Evolutionary conservation across 2,888 invertebrate species (phyloP), one percentile per base, ranked within the genome.

Genomic region (Cylloceria caligata): DNA sequence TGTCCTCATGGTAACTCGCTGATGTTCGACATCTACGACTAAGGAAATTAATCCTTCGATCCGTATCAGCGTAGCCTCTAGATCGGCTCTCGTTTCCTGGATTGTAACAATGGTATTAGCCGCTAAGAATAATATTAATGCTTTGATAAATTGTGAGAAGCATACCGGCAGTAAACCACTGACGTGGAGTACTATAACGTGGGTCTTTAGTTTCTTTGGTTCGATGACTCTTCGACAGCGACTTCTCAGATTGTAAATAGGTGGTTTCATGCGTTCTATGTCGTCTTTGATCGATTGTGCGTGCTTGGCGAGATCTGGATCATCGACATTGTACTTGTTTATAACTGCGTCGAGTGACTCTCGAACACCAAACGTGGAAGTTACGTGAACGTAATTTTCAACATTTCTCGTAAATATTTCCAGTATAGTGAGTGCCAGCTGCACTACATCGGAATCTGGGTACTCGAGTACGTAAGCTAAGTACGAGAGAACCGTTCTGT

Each of bases 1-100:
- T n/a, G 93, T 92, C 71, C 93, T 90, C 90, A 93, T 93, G n/a
- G 93, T 93, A 62, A 92, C 93, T 74, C 93, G 88, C 64, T 93
- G 93, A 86, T 93, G 93, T 85, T 93, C 92, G 11, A 93, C 93
- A 82, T 93, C 93, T 9, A 93, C 90, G 19, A 93, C 93, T 27
- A 93, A 87, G 4, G 93, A 93, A 71, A 93, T 88, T 30, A 93
- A 87, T 73, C 93, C 93, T 84, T 92, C 91, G 60, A 93, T 90
- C 84, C 92, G 90, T 79, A 93, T 91, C 71, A 93, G 85, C 71
- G 90, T 91, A 60, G 88, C 88, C 86, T 93, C 93, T 74, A 93
- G 86, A 34, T 92, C 93, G 42, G 92, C 88, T 79, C 92, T 85
- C 45, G 92, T 92, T 86, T 92, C 92, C 93, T 93, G 76, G 6